phyloP scores from a whole-genome alignment of 2,113 vertebrate species.

The Hyperopisus bebe region DNA sequence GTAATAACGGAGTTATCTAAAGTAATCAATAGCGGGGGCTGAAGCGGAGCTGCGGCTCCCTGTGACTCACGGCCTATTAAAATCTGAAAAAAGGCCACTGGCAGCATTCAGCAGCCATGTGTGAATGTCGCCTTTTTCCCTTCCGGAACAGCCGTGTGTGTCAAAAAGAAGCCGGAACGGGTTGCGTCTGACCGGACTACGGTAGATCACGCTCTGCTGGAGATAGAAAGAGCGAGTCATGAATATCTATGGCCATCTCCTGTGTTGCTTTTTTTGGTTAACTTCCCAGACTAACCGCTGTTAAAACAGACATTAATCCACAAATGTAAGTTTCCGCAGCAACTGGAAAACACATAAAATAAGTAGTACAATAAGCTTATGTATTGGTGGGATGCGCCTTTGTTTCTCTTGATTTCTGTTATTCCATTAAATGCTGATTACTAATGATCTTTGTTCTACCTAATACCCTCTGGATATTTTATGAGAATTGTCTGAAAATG shows the following conservation, averaged over 20 bases:
- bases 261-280: neutral
- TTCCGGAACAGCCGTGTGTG: neutral
- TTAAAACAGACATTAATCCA: neutral
- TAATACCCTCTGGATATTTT: neutral
- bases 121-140: neutral
- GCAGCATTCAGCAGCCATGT: neutral
- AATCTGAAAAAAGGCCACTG: neutral
- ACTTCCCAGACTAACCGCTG: neutral
- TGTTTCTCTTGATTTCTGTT: neutral
- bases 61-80: neutral
- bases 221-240: neutral
- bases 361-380: neutral
- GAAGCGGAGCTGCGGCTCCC: neutral
- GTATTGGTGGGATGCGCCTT: neutral
- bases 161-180: neutral
- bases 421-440: neutral
- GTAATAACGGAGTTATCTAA: neutral
- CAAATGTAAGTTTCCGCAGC: neutral
- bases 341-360: neutral
- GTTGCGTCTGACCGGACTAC: neutral
- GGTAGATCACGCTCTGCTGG: neutral
- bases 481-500: neutral
- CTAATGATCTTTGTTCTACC: neutral
- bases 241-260: neutral
- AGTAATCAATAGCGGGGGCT: neutral